phyloP scores from a whole-genome alignment of 2,797 vertebrate species.

The Balearica regulorum region DNA sequence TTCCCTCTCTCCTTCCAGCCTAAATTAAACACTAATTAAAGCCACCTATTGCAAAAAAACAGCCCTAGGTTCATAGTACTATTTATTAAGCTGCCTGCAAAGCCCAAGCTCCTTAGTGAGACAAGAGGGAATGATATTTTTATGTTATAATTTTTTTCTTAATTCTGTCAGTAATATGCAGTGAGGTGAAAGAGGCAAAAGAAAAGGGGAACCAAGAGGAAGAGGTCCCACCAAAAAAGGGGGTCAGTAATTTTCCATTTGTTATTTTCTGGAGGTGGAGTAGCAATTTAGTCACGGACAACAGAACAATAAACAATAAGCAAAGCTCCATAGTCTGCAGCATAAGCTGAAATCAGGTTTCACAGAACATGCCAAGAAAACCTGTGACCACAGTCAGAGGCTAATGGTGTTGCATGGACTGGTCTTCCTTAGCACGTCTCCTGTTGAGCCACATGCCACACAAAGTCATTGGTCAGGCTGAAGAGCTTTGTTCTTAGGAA shows the following conservation, averaged over 20 bases:
- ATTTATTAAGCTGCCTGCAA: conserved; percentile 20
- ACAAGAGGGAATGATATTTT: not conserved
- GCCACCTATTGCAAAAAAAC: conserved; percentile 9
- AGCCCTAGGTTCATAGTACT: not conserved
- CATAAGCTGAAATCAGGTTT: not conserved
- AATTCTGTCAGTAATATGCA: not conserved
- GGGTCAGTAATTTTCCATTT: not conserved
- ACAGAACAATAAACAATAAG: not conserved
- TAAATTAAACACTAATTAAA: conserved; percentile 18
- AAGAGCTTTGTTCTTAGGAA: not conserved
- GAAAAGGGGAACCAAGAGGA: not conserved
- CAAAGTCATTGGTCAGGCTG: not conserved
- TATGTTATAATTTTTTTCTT: not conserved
- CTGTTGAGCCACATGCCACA: not conserved
- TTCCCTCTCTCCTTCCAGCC: not conserved
- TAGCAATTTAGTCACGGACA: not conserved
- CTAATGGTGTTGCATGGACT: not conserved
- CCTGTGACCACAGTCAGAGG: not conserved
- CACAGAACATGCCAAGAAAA: not conserved
- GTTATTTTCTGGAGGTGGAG: not conserved
- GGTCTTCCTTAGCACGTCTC: not conserved
- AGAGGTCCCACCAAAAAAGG: not conserved
- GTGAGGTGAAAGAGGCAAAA: not conserved
- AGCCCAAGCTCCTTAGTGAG: not conserved
- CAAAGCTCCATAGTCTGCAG: not conserved